Base-by-base conservation (phyloP, 2,888 invertebrate genomes). In the Drosophila nr. medialis region DNA sequence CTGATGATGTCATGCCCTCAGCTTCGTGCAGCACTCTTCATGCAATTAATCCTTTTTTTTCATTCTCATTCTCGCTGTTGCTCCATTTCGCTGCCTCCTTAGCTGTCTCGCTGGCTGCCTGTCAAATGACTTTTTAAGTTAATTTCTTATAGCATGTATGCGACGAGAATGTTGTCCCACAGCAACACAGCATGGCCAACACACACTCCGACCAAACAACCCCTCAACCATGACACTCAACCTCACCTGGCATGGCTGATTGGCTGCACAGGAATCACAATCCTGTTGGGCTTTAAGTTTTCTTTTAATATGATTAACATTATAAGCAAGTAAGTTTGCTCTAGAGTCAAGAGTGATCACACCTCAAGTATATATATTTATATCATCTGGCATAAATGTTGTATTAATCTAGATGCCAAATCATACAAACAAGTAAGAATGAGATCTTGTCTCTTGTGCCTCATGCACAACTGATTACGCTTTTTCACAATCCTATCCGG, bases 101-200 rank as follows among this genome's bases (percentile, higher is more conserved):
- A 24, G 45, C 45, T 24, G 60, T 61, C 79, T 53, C 56, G 55
- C 63, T 71, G 71, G 76, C 71, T 81, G 75, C 70, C 79, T 53
- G 86, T 72, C 75, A 90, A 86, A 90, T 87, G 90, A 86, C 86
- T 87, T 87, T 86, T 90, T 86, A 90, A 87, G 90, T 89, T 86
- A 86, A 86, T 90, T 86, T 86, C 90, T 90, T 80, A 77, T 76
- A 71, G 27, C 75, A 71, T 81, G 45, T 24, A 45, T 45, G 45
- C 21, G 21, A 24, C 45, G 75, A 70, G 88, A 78, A 69, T 78
- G 81, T 75, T 77, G 70, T 81, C 71, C 75, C 75, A 64, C 80
- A 60, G 73, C 85, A 68, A 72, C 77, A 73, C 75, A 64, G 72
- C 83, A 66, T 72, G 71, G 63, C 53, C 71, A 58, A 30, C 58